Evolutionary conservation across 2,888 invertebrate species (phyloP).

Genomic region (Neoitamus cyanurus): DNA sequence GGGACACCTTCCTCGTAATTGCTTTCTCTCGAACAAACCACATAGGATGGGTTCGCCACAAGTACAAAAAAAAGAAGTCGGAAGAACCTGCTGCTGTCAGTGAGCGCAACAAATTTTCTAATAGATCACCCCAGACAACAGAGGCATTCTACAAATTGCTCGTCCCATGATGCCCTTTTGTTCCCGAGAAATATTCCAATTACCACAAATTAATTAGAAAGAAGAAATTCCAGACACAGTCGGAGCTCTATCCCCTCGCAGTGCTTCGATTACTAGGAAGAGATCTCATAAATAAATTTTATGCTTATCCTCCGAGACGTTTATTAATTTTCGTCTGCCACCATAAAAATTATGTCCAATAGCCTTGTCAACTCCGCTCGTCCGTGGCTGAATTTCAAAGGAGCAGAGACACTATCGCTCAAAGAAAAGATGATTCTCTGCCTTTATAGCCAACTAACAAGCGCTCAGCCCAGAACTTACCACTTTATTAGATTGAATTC

Average conservation of each 20-base stretch:
- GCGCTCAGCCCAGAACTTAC: neutral
- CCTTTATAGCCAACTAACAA: neutral
- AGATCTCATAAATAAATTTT: constrained; percentile 43
- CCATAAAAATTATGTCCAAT: constrained; percentile 14
- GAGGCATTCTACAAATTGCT: constrained; percentile 21
- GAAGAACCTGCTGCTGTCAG: neutral
- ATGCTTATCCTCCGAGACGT: constrained; percentile 20
- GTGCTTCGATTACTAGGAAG: neutral
- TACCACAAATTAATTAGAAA: constrained; percentile 37
- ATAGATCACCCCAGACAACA: constrained; percentile 6
- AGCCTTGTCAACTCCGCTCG: neutral
- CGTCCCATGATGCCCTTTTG: neutral
- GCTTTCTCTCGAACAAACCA: neutral
- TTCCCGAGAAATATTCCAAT: constrained; percentile 31
- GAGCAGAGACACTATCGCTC: neutral
- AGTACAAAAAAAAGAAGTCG: neutral
- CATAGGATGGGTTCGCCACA: neutral
- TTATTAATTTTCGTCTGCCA: constrained; percentile 40
- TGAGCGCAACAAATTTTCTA: neutral
- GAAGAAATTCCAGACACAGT: constrained; percentile 30
- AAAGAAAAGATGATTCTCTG: neutral
- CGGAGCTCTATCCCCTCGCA: neutral
- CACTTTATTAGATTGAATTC: neutral
- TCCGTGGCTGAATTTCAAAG: neutral
- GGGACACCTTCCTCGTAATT: neutral